A percentile compares a stretch with the other conserved stretches of the same genome.
Evolutionary conservation across 2,888 invertebrate genomes (phyloP).

Genomic region (Danaus chrysippus): DNA sequence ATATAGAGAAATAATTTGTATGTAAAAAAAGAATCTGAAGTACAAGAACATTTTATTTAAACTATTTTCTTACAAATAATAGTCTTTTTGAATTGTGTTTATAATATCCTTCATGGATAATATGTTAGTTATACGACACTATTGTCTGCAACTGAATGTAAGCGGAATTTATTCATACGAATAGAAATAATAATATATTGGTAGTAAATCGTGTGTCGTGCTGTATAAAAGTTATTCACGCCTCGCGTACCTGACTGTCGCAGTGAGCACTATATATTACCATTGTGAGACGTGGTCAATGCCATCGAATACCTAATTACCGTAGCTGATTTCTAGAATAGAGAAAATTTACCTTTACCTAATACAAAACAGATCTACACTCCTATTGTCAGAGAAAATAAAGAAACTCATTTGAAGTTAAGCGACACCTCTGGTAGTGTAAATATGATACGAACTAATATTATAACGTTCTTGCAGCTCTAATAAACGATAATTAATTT

Average conservation of each 20-base stretch:
- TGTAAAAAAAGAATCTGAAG: too few species aligned
- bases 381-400: not conserved
- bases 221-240: conserved; percentile 20
- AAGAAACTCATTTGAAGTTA: too few species aligned
- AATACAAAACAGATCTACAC: conserved; percentile 14
- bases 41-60: too few species aligned
- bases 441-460: too few species aligned
- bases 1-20: too few species aligned
- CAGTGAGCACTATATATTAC: conserved; percentile 40
- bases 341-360: conserved; percentile 34
- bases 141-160: not conserved
- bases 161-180: not conserved
- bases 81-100: too few species aligned
- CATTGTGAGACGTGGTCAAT: conserved; percentile 42
- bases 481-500: too few species aligned
- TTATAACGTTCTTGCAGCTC: too few species aligned
- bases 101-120: too few species aligned
- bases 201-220: conserved; percentile 8
- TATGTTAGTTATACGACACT: not conserved
- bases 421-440: not conserved
- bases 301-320: conserved; percentile 43
- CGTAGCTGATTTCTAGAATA: conserved; percentile 39
- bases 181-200: not conserved
- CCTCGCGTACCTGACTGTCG: conserved; percentile 31
- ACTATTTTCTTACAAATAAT: too few species aligned